Evolutionary conservation across 2,888 invertebrate species (phyloP).

Genomic region (Lasioglossum calceatum): DNA sequence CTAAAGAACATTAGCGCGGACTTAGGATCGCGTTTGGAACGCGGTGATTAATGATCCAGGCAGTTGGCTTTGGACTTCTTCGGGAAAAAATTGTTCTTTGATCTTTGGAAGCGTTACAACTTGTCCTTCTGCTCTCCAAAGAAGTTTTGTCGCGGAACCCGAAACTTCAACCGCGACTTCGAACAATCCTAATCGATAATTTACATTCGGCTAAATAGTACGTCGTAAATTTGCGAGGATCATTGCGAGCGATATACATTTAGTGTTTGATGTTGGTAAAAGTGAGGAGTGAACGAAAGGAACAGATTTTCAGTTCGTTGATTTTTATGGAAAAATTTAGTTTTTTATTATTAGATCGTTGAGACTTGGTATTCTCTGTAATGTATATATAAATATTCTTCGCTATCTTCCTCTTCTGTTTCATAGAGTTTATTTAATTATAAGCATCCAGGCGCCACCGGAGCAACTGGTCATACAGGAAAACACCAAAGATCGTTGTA

Average conservation of each 20-base stretch:
- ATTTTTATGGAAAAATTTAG: neutral
- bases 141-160: neutral
- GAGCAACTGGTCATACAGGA: conserved; percentile 64
- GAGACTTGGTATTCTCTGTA: neutral
- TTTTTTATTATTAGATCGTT: neutral
- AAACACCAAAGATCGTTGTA: conserved; percentile 63
- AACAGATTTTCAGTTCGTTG: neutral
- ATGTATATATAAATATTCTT: neutral
- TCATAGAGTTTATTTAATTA: conserved; percentile 16
- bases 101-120: conserved; percentile 1
- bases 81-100: conserved; percentile 8
- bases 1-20: neutral
- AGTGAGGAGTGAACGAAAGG: neutral
- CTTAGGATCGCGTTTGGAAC: conserved; percentile 5
- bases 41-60: neutral
- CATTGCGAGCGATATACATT: neutral
- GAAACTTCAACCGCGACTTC: neutral
- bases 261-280: neutral
- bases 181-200: neutral
- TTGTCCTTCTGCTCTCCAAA: neutral
- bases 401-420: neutral
- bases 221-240: neutral
- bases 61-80: neutral
- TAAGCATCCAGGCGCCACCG: conserved; percentile 10
- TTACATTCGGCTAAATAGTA: neutral